phyloP scores from a whole-genome alignment of 2,888 invertebrate genomes.

The Cabera pusaria region DNA sequence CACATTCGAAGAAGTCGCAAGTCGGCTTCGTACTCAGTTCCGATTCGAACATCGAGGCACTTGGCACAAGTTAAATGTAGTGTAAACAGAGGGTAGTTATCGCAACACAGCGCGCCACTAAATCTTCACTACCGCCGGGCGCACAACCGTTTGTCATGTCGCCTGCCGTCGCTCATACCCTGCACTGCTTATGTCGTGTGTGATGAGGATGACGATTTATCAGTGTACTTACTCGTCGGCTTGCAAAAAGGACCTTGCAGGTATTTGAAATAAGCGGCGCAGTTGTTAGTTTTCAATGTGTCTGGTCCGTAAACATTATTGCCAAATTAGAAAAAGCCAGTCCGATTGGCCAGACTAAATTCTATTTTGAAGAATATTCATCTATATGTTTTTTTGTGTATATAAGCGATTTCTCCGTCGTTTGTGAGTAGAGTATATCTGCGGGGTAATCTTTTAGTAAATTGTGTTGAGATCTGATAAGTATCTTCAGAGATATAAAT shows the following conservation, averaged over 20 bases:
- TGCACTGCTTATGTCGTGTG: conserved; percentile 42
- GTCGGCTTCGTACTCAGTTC: conserved; percentile 42
- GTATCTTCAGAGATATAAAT: too few species aligned
- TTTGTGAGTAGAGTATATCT: too few species aligned
- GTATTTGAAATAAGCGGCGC: background rate
- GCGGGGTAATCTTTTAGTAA: too few species aligned
- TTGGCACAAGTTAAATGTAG: conserved; percentile 78
- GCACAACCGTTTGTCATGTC: conserved; percentile 63
- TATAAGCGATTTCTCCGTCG: too few species aligned
- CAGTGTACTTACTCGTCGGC: conserved; percentile 30
- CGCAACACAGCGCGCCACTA: conserved; percentile 64
- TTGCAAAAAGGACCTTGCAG: conserved; percentile 1
- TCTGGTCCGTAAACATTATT: too few species aligned
- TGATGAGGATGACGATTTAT: conserved; percentile 48
- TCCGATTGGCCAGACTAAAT: too few species aligned
- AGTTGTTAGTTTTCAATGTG: too few species aligned
- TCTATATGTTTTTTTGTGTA: too few species aligned
- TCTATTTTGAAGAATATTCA: too few species aligned
- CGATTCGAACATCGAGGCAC: conserved; percentile 45
- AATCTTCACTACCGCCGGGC: conserved; percentile 58
- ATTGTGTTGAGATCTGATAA: too few species aligned
- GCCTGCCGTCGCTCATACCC: conserved; percentile 54
- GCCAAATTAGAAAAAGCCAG: too few species aligned
- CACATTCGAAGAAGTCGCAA: conserved; percentile 45
- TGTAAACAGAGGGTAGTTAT: conserved; percentile 77